Base-by-base conservation (phyloP, 2,797 vertebrate genomes). In the Gila robusta region DNA sequence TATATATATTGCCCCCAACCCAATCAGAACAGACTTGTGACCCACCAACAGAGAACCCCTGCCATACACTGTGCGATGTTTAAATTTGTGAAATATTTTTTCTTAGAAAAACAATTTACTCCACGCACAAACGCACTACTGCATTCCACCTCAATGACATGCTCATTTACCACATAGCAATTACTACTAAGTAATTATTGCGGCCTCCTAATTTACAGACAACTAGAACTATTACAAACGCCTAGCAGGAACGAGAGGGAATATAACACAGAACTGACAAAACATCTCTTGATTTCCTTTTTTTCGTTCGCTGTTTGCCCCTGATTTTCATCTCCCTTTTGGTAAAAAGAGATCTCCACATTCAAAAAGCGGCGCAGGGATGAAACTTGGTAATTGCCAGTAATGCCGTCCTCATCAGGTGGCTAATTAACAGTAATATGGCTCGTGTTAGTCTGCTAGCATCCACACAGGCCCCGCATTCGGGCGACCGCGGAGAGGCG, bases 341-440 rank as follows among this genome's bases (percentile, higher is more conserved):
- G 26, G 79, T 90, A 78, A 88, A 83, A 84, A 85, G 83, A 88
- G 84, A 87, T 84, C 71, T 83, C 56, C 86, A 85, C 79, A 89
- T 79, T 91, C 90, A 88, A 92, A 94, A 92, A 79, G 67, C 86
- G 86, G 87, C 82, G 83, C 91, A 89, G 91, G 90, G 91, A 92
- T 93, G 90, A 92, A 94, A 93, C 90, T 92, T 91, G 91, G 89
- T 94, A 94, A 94, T 93, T 94, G 91, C 91, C 91, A 92, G 92
- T 94, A 94, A 94, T 94, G 92, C 89, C 91, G 92, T 93, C 91
- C 90, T 94, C 93, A 93, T 94, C 92, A 93, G 91, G 91, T 93
- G 93, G 91, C 91, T 94, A 94, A 95, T 95, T 94, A 94, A 88
- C 92, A 89, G 93, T 92, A 92, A 94, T 94, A 89, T 91, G 89